Evolutionary conservation across 2,888 invertebrate species (phyloP), one percentile per base, ranked within the genome.

Genomic region (Pandemis cinnamomeana): DNA sequence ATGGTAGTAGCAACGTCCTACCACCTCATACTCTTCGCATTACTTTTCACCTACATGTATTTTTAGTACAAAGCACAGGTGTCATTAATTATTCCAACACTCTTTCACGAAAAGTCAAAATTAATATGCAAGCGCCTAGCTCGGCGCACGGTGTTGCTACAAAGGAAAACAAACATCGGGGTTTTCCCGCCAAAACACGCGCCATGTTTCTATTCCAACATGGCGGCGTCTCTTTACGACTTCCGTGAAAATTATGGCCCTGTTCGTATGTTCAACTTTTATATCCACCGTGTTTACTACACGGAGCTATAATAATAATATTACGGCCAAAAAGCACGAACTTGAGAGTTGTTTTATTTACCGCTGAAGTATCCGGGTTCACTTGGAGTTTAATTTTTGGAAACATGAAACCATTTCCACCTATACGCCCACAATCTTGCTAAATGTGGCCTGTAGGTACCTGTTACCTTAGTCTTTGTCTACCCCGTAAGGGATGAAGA

Each of bases 191-290:
- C 87, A 87, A 90, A 91, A 90, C 87, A 83, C 61, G 80, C 84
- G 84, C 85, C 82, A 82, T 81, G 79, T 86, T 89, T 86, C 82
- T 87, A 91, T 91, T 89, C 90, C 89, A 83, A 86, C 78, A 77
- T 77, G 81, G 81, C 80, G 84, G 84, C 82, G 84, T 85, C 88
- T 87, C 86, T 92, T 92, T 92, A 92, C 90, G 92, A 90, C 88
- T 89, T 88, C 86, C 87, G 85, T 86, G 89, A 87, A 92, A 91
- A 92, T 91, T 92, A 91, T 89, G 83, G 86, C 82, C 82, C 80
- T 84, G 86, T 86, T 86, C 87, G 88, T 89, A 86, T 88, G 89
- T 90, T 89, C 91, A 91, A 92, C 87, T 92, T 92, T 93, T 89
- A 92, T 89, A 86, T 83, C 81, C 82, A 78, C 80, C 83, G 82